phyloP scores from a whole-genome alignment of 2,113 vertebrate species.

The Rattus rattus region DNA sequence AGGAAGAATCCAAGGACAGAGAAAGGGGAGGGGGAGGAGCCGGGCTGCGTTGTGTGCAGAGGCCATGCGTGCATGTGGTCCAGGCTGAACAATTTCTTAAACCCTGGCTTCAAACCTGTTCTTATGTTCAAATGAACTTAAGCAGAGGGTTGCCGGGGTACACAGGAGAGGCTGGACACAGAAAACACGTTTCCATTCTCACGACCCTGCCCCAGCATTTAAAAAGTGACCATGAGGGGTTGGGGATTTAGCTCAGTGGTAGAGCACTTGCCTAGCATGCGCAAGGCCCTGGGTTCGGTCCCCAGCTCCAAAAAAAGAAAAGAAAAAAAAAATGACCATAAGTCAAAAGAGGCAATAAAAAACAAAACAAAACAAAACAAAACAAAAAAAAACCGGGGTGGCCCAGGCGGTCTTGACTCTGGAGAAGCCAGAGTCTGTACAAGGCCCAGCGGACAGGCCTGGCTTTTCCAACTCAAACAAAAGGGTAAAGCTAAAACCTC shows the following conservation, averaged over 20 bases:
- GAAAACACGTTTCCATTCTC: neutral
- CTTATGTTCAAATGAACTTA: neutral
- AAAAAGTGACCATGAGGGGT: neutral
- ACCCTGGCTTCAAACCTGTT: neutral
- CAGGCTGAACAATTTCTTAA: neutral
- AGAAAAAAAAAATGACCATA: neutral
- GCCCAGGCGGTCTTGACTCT: accelerated
- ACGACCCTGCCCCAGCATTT: neutral
- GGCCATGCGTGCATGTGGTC: no score
- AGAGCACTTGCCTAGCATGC: no score
- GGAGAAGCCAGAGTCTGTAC: neutral
- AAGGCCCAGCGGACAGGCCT: no score
- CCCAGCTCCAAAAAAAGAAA: no score
- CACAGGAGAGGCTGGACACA: neutral
- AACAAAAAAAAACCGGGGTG: neutral
- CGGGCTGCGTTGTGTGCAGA: neutral
- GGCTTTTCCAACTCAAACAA: neutral
- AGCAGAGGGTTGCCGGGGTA: neutral
- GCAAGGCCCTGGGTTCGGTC: no score
- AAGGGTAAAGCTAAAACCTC: neutral
- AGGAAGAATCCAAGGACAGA: neutral
- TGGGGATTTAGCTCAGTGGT: no score
- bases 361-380: no score
- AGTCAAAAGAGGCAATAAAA: neutral
- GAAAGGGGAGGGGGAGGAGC: neutral